Percentiles rank a stretch among this genome's conserved stretches.
These are phyloP conservation scores for Catamblyrhynchus diadema DNA, from an alignment of 2,797 vertebrate genomes.

Conservation along the genomic window DNA sequence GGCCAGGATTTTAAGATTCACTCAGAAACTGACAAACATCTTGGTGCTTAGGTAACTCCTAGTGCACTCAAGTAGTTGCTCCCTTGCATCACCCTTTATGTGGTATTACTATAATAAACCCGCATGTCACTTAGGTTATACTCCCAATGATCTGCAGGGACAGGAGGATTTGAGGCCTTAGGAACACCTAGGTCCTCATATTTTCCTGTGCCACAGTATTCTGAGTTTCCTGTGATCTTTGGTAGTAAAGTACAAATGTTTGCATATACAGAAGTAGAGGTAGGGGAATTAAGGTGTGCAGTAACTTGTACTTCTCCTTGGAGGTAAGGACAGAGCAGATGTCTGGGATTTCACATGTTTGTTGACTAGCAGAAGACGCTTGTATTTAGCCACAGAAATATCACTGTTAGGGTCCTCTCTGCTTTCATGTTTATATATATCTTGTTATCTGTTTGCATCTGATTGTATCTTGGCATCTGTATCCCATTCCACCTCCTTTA, in stretches of 20 bases:
- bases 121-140: neutral
- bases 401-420: neutral
- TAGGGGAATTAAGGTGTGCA: neutral
- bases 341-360: neutral
- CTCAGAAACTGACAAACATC: neutral
- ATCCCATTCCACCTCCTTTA: neutral
- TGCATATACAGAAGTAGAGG: neutral
- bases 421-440: neutral
- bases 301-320: neutral
- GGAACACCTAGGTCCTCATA: neutral
- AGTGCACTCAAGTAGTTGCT: neutral
- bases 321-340: neutral
- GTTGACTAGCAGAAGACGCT: neutral
- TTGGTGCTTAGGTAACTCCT: neutral
- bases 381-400: neutral
- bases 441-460: neutral
- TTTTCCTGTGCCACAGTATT: neutral
- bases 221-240: neutral
- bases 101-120: neutral
- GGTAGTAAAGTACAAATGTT: neutral
- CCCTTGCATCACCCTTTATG: neutral
- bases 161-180: neutral
- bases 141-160: neutral
- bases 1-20: neutral
- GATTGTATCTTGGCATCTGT: neutral